Base-by-base conservation (phyloP, 2,113 vertebrate species). In the Dinomys branickii region DNA sequence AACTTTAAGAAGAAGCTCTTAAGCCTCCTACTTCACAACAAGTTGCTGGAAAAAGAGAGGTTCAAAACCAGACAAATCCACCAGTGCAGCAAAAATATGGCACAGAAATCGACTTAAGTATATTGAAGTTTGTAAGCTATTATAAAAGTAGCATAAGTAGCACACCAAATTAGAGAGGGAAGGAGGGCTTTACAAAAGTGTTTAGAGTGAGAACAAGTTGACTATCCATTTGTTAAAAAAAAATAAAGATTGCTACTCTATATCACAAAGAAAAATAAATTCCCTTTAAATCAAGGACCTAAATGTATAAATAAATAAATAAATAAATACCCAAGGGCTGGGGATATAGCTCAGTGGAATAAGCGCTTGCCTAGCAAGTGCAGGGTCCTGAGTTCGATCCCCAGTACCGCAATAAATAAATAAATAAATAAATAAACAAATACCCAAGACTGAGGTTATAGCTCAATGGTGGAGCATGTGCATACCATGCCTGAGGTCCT, bases 231-330 rank as follows among this genome's bases (percentile, higher is more conserved):
- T n/a, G n/a, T 63, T 28, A 73, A 52, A 78, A 85, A 84, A 33
- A 50, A 69, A 54, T 33, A 54, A 75, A 41, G 24, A 30, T 26
- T 41, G 6, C 28, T 71, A 59, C n/a, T 20, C 63, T 56, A 44
- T 65, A 65, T 59, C 17, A 67, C 63, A 65, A 84, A 86, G 30
- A 65, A 86, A 52, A 95, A 44, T 47, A 84, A 87, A 85, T 59
- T 41, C 12, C 5, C 92, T 17, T 69, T 92, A 63, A 52, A 71
- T 52, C 41, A 78, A 63, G 90, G 20, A 77, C 41, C 56, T 59
- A 56, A 26, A 54, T 56, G 4, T 19, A 38, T 56, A 94, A 92
- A 89, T 63, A 63, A 11, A 63, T 61, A 26, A 1, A 61, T 61
- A 61, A 2, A 61, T 58, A 58, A 17, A 58, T 22, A 41, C 54